Base-by-base conservation (phyloP, 2,888 invertebrate species). In the Punctoribates punctum region DNA sequence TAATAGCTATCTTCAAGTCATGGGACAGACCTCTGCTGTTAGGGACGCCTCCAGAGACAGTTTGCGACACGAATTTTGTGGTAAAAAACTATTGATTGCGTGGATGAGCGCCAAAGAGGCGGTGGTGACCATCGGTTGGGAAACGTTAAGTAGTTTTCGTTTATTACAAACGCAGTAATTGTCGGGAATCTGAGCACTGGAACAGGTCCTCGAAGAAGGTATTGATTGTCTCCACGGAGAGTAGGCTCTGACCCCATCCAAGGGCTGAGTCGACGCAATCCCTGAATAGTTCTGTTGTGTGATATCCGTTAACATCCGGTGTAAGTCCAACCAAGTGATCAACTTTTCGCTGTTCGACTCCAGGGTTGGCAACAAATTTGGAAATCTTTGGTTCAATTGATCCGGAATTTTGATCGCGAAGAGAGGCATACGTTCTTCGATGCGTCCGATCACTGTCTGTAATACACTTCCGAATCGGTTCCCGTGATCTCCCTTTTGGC, bases 121-220 rank as follows among this genome's bases (percentile, higher is more conserved):
- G 4, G 34, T 34, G 11, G 5, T 73, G n/a, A 67, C 73, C 34
- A 76, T 48, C 6, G 34, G n/a, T 23, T 60, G 23, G 13, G 73
- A 25, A 0, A 27, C 17, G 11, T 73, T 48, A n/a, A 73, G 5
- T 57, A 20, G 0, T 48, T 73, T 62, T 29, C 73, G 73, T 27
- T 57, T 54, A 48, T 76, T 42, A 62, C 96, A 96, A 27, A 93
- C 91, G 83, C 96, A 96, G 91, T 91, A 96, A 83, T 94, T 92
- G 34, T 90, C 88, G 0, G 89, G 88, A 77, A 96, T 92, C 0
- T 87, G 89, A 0, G 95, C 94, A 78, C 86, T 85, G 73, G 87
- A 85, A 82, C 96, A 96, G 0, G 90, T 92, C 65, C 96, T 86
- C 75, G 88, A 86, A 54, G 83, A 83, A 0, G 91, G 89, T 77